Conservation (phyloP, 2,797 vertebrate genomes). For the Bucorvus abyssinicus region DNA sequence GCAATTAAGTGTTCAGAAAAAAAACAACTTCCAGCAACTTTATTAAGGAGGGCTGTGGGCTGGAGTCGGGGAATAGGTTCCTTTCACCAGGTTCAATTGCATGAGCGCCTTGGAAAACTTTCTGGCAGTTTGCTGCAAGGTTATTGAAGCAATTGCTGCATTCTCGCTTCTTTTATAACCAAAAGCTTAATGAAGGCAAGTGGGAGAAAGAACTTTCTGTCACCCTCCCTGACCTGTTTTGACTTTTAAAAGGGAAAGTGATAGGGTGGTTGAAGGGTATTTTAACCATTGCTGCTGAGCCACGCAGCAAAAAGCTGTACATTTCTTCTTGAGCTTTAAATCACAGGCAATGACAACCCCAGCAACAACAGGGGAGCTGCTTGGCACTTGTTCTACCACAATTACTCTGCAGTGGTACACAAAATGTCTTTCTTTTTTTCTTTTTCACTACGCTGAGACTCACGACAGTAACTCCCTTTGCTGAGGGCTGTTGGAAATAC, state of each 20-base stretch:
- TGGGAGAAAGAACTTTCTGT: conserved; percentile 8
- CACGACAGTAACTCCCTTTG: not conserved
- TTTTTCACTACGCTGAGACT: not conserved
- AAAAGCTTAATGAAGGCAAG: conserved; percentile 45
- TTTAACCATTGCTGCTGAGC: conserved; percentile 8
- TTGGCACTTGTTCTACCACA: not conserved
- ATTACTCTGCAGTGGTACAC: not conserved
- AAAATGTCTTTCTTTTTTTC: not conserved
- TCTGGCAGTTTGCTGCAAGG: conserved; percentile 45
- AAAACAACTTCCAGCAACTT: not conserved
- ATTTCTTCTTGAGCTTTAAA: not conserved
- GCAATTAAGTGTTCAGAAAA: not conserved
- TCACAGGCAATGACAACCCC: not conserved
- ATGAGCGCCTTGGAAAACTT: conserved; percentile 46
- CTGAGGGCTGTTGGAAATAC: not conserved
- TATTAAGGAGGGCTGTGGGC: conserved; percentile 1
- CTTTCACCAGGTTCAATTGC: conserved; percentile 39
- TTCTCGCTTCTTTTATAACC: conserved; percentile 3
- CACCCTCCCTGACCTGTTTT: not conserved
- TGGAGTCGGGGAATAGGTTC: not conserved
- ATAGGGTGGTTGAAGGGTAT: conserved; percentile 13
- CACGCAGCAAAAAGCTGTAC: not conserved
- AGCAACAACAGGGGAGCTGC: not conserved
- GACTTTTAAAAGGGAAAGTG: conserved; percentile 43
- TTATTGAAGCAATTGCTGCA: conserved; percentile 39